A percentile compares a stretch with the other conserved stretches of the same genome.
Conservation (phyloP, 2,888 invertebrate species). For the Mythimna albipuncta region DNA sequence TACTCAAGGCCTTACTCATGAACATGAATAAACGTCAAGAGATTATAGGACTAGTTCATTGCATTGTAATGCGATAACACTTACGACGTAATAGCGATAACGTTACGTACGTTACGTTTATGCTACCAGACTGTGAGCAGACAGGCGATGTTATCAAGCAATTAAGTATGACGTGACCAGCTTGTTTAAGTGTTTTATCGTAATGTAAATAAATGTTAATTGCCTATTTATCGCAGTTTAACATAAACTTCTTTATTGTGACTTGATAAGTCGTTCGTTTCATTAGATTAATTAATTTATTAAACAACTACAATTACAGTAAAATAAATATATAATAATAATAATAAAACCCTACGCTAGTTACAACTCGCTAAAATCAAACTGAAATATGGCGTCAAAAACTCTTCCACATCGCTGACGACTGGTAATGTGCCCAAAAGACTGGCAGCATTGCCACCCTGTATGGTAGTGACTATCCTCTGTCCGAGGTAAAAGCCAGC, state of each 20-base stretch:
- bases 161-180: background rate
- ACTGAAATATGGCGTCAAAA: no score
- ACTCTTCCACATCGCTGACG: no score
- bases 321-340: no score
- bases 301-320: no score
- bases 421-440: no score
- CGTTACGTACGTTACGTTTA: background rate
- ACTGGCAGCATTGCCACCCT: no score
- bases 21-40: background rate
- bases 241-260: background rate
- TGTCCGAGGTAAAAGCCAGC: no score
- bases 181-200: conserved; percentile 9
- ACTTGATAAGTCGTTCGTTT: background rate
- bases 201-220: background rate
- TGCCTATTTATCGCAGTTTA: background rate
- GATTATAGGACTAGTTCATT: conserved; percentile 7
- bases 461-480: no score
- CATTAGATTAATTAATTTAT: no score
- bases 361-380: no score
- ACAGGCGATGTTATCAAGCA: conserved; percentile 9
- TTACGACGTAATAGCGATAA: conserved; percentile 1
- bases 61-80: conserved; percentile 15
- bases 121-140: conserved; percentile 29
- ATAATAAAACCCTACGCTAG: no score
- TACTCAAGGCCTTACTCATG: background rate